Evolutionary conservation across 2,797 vertebrate species (phyloP).

Genomic region (Rhincodon typus): DNA sequence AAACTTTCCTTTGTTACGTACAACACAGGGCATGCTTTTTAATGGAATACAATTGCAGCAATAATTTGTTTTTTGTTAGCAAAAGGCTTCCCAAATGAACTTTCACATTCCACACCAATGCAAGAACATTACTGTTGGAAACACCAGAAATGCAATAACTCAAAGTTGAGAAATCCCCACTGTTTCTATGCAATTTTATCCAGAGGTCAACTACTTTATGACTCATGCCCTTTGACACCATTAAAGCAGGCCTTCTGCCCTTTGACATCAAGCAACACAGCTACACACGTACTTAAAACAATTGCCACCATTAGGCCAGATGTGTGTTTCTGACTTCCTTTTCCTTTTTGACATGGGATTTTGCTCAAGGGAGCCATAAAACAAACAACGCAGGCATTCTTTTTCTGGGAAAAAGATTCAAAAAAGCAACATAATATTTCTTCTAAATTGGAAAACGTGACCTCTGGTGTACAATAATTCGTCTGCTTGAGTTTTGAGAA

Average conservation of each 20-base stretch:
- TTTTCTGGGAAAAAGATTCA: background rate
- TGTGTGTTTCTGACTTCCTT: slow-evolving; percentile 28
- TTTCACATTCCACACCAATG: slow-evolving; percentile 12
- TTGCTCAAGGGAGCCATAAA: slow-evolving; percentile 36
- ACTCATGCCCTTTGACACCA: slow-evolving; percentile 32
- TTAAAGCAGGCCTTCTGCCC: slow-evolving; percentile 31
- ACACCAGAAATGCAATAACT: slow-evolving; percentile 18
- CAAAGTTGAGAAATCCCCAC: background rate
- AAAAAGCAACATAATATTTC: slow-evolving; percentile 34
- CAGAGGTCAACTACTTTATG: slow-evolving; percentile 31
- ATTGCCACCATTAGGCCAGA: slow-evolving; percentile 36
- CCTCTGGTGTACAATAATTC: slow-evolving; percentile 2
- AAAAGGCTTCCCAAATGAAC: slow-evolving; percentile 3
- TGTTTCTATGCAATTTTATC: slow-evolving; percentile 27
- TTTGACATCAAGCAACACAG: slow-evolving; percentile 36
- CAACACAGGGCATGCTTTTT: background rate
- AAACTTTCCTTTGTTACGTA: background rate
- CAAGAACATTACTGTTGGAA: slow-evolving; percentile 26
- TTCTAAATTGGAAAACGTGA: slow-evolving; percentile 7
- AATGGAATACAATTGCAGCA: slow-evolving; percentile 6
- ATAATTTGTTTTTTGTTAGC: slow-evolving; percentile 32
- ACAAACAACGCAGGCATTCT: slow-evolving; percentile 8
- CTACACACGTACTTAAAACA: slow-evolving; percentile 37
- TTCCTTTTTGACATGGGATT: slow-evolving; percentile 31
- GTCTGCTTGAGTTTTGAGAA: background rate